Percentiles rank a stretch among this genome's conserved stretches.
phyloP scores from a whole-genome alignment of 1,140 invertebrate genomes.

The Chelonus insularis region DNA sequence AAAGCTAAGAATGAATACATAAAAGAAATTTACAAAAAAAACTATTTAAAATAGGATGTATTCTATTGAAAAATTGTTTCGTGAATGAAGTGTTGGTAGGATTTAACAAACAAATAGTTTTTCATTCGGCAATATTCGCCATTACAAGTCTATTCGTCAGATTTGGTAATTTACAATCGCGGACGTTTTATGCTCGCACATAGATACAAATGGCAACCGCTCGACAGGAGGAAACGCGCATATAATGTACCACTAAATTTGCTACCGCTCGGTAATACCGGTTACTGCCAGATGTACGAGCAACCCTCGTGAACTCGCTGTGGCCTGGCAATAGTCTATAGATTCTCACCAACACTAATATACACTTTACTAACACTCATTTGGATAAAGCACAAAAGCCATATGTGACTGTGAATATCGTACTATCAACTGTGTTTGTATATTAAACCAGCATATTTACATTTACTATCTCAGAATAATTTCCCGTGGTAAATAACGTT shows the following conservation, averaged over 20 bases:
- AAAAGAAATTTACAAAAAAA: too few species aligned
- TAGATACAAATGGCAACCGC: conserved; percentile 2
- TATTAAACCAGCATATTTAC: conserved; percentile 20
- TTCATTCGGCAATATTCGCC: too few species aligned
- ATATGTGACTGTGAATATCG: conserved; percentile 17
- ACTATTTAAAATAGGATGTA: too few species aligned
- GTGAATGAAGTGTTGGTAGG: too few species aligned
- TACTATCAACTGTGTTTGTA: conserved; percentile 11
- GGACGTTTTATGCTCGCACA: conserved; percentile 12
- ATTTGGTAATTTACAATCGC: conserved; percentile 12
- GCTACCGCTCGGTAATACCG: conserved; percentile 17
- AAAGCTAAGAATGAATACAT: too few species aligned
- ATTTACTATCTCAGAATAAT: conserved; percentile 18
- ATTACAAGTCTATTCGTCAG: conserved; percentile 4
- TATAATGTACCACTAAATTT: conserved; percentile 25
- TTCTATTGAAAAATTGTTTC: too few species aligned
- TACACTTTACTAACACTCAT: conserved; percentile 1
- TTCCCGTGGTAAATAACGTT: not conserved
- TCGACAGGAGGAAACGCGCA: conserved; percentile 20
- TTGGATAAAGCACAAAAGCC: not conserved
- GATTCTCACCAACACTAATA: not conserved
- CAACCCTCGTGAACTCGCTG: conserved; percentile 8
- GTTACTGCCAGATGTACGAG: conserved; percentile 22
- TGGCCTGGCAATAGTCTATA: conserved; percentile 8
- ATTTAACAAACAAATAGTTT: too few species aligned